Evolutionary conservation across 2,888 invertebrate species (phyloP).

Genomic region (Sylvicola cinctus): DNA sequence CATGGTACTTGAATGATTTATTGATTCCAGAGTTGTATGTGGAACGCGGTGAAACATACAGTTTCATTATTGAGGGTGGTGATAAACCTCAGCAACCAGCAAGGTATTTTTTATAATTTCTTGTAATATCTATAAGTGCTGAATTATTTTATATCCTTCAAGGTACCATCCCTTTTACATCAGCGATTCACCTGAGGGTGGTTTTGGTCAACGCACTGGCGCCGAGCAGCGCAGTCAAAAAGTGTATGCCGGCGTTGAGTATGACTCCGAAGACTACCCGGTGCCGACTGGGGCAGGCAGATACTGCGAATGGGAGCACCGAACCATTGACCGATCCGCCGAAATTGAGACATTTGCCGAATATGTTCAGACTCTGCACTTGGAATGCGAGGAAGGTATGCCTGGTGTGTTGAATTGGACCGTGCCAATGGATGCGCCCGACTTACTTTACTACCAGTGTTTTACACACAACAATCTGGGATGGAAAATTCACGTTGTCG

Average conservation of each 20-base stretch:
- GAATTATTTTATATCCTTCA: constrained; percentile 1
- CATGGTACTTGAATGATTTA: constrained; percentile 82
- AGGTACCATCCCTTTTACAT: constrained; percentile 85
- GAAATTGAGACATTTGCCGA: constrained; percentile 55
- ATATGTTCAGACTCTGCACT: constrained; percentile 51
- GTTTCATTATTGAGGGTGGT: constrained; percentile 71
- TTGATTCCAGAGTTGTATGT: constrained; percentile 78
- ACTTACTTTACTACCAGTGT: constrained; percentile 80
- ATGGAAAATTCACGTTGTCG: constrained; percentile 80
- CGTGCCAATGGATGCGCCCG: constrained; percentile 64
- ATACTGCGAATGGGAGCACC: constrained; percentile 75
- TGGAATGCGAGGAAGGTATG: constrained; percentile 57
- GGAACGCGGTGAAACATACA: constrained; percentile 69
- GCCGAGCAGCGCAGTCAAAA: constrained; percentile 47
- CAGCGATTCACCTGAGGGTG: constrained; percentile 68
- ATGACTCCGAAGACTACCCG: constrained; percentile 53
- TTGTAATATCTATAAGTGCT: neutral
- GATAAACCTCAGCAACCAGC: constrained; percentile 60
- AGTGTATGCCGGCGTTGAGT: constrained; percentile 63
- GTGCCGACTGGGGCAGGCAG: constrained; percentile 65
- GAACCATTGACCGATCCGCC: constrained; percentile 49
- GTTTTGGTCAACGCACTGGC: constrained; percentile 57
- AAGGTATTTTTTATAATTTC: constrained; percentile 25
- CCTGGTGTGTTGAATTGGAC: constrained; percentile 67
- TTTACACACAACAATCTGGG: constrained; percentile 82